Evolutionary conservation across 2,888 invertebrate genomes (phyloP).

Genomic region (Noctua comes): DNA sequence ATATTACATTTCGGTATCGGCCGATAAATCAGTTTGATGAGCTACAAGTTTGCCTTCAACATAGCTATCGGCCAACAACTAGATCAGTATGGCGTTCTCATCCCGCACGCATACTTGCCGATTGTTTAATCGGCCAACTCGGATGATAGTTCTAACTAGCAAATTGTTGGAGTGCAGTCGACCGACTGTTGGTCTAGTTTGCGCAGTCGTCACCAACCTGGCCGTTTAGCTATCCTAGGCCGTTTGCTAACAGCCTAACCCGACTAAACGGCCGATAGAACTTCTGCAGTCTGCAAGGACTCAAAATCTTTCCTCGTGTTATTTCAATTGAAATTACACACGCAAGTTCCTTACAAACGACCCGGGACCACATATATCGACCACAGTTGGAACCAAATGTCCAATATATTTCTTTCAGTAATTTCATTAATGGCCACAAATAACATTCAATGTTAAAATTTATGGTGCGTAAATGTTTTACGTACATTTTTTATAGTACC

Average conservation of each 20-base stretch:
- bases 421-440: conserved; percentile 83
- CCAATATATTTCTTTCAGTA: conserved; percentile 74
- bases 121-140: not conserved
- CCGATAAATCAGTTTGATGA: not conserved
- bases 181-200: not conserved
- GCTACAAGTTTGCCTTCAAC: not conserved
- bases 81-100: not conserved
- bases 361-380: conserved; percentile 54
- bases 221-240: not conserved
- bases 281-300: not conserved
- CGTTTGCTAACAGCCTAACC: too few species aligned
- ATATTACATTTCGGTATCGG: not conserved
- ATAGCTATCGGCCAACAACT: not conserved
- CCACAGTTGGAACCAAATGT: conserved; percentile 61
- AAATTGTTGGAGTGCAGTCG: not conserved
- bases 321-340: conserved; percentile 59
- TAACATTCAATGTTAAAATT: conserved; percentile 83
- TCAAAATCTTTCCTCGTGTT: conserved; percentile 25
- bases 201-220: not conserved
- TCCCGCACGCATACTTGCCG: not conserved
- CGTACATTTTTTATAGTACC: conserved; percentile 85
- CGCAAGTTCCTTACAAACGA: conserved; percentile 58
- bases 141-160: not conserved
- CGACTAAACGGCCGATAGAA: not conserved
- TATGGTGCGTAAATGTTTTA: conserved; percentile 85